Evolutionary conservation across 2,113 vertebrate genomes (phyloP), one percentile per base, ranked within the genome.

Genomic region (Grallaria varia): DNA sequence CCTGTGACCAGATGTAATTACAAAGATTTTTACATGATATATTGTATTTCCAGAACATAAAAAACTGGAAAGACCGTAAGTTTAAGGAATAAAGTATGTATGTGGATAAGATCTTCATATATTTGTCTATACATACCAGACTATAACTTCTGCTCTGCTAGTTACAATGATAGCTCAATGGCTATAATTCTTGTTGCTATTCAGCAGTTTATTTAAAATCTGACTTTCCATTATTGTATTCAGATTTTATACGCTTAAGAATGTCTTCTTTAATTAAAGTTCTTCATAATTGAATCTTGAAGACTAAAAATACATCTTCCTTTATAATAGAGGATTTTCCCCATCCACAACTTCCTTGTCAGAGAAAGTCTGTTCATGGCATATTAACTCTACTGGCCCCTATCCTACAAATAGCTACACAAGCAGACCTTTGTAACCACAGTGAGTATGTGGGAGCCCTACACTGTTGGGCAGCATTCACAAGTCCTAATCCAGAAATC

Each of bases 121-220:
- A 56, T 55, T 83, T 77, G 4, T 10, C 39, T 58, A 8, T 83
- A 15, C 28, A 22, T 39, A 58, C 42, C 18, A 37, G 31, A 40
- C 14, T 67, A 42, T 87, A 80, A 55, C 44, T 87, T 88, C 31
- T 81, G 14, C 69, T 94, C 27, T 84, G 30, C 39, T 44, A 42
- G 28, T 66, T 85, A 62, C 1, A 0, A 24, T 77, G 8, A 11
- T 50, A 71, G 19, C 20, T 95, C 59, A 60, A 35, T 56, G 14
- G 39, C 12, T 80, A 7, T 63, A 40, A 52, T 39, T 86, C 84
- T 76, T 58, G 9, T 42, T n/a, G 80, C 31, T 53, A 20, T 90
- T 83, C n/a, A 92, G 40, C 14, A 68, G 28, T 67, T 78, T 80
- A 71, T 88, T 92, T 88, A 74, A 97, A 94, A 81, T 42, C 19